A percentile compares a stretch with the other conserved stretches of the same genome.
Evolutionary conservation across 2,888 invertebrate genomes (phyloP).

Genomic region (Podotricha telesiphe): DNA sequence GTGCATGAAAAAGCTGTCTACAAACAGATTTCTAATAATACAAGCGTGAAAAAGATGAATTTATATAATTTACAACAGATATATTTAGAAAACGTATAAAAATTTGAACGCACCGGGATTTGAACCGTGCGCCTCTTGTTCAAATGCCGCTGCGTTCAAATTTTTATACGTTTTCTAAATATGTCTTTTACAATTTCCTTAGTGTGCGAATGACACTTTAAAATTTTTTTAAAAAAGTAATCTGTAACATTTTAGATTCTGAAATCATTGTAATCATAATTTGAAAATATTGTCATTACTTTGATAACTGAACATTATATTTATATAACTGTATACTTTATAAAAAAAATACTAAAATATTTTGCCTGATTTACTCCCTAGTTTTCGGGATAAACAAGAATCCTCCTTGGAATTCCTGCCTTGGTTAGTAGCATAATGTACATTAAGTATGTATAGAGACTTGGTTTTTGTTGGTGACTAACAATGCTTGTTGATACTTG

Average conservation of each 20-base stretch:
- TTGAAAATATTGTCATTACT: constrained; percentile 25
- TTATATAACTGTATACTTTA: constrained; percentile 30
- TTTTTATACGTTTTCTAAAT: no score
- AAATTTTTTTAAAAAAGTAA: no score
- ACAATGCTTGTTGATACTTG: constrained; percentile 2
- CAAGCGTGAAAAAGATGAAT: constrained; percentile 11
- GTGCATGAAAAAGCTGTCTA: constrained; percentile 24
- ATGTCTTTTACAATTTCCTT: no score
- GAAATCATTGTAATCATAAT: constrained; percentile 29
- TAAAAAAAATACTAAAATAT: constrained; percentile 60
- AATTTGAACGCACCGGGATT: no score
- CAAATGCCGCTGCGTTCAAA: no score
- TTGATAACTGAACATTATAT: constrained; percentile 31
- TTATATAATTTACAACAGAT: no score
- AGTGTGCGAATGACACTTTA: no score
- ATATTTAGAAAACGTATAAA: no score
- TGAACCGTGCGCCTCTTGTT: no score
- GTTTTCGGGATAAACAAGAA: constrained; percentile 92
- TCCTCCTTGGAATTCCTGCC: constrained; percentile 90
- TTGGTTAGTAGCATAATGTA: constrained; percentile 88
- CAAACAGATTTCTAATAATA: constrained; percentile 12
- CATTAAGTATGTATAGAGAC: constrained; percentile 52
- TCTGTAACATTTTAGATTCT: neutral
- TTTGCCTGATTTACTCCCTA: constrained; percentile 83
- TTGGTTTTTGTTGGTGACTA: constrained; percentile 30